Percentiles rank a stretch among this genome's conserved stretches.
phyloP scores from a whole-genome alignment of 2,113 vertebrate species.

The Tachysurus vachellii region DNA sequence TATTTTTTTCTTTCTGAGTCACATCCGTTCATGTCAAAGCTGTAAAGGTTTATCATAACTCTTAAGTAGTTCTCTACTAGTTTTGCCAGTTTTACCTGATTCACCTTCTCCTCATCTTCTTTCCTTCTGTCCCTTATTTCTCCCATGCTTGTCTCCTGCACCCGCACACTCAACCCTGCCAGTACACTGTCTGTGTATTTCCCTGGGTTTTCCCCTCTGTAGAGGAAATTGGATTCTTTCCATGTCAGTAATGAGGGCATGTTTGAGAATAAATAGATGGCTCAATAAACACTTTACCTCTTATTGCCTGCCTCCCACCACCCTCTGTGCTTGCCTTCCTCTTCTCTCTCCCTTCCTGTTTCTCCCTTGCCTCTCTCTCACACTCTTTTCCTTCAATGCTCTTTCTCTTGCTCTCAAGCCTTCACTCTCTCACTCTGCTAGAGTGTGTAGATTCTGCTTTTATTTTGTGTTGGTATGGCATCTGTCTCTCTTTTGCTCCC shows the following conservation, averaged over 20 bases:
- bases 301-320: constrained; percentile 73
- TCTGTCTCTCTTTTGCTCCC: constrained; percentile 19
- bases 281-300: constrained; percentile 80
- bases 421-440: not conserved
- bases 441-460: not conserved
- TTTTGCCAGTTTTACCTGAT: constrained; percentile 14
- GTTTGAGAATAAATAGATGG: constrained; percentile 79
- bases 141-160: constrained; percentile 12
- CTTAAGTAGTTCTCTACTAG: not conserved
- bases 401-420: not conserved
- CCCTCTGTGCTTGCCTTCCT: constrained; percentile 52
- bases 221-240: constrained; percentile 77
- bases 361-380: constrained; percentile 43
- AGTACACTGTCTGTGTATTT: constrained; percentile 15
- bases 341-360: constrained; percentile 35
- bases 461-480: constrained; percentile 17
- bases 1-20: not conserved
- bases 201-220: constrained; percentile 58
- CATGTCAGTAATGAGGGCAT: constrained; percentile 78
- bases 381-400: constrained; percentile 28
- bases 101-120: not conserved
- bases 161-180: constrained; percentile 30
- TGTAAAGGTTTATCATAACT: constrained; percentile 17
- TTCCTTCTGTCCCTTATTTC: not conserved
- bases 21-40: not conserved